Base-by-base conservation (phyloP, 2,888 invertebrate species). In the Sarcophaga variegata region DNA sequence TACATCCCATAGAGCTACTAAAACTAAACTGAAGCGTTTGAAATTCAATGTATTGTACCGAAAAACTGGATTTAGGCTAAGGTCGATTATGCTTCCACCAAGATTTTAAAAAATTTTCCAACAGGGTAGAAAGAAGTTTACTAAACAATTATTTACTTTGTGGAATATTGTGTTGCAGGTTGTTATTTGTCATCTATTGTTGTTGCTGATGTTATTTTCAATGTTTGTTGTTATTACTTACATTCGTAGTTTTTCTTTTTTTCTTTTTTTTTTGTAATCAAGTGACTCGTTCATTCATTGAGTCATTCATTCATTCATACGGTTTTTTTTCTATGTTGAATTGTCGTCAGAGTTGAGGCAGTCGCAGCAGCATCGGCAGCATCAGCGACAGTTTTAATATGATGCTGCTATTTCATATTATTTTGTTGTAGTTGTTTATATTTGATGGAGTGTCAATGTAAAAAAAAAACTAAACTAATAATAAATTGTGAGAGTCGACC, bases 371-470 rank as follows among this genome's bases (percentile, higher is more conserved):
- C 76, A 71, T 60, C 59, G 59, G 59, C 70, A 12, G 22, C 54
- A 59, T 60, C 77, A 71, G 66, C 59, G 64, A 12, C 25, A 49
- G 22, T 76, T 47, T 79, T 63, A 66, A 76, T 80, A 75, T 76
- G 60, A 27, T 64, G 64, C 78, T 74, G 69, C 70, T 74, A 67
- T 86, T 78, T 67, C 22, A 62, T 63, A 60, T 59, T 69, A 64
- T 81, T 75, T 63, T 76, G 74, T 25, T 67, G 67, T 12, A 77
- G 77, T 66, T 83, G 72, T 81, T 86, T 79, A 84, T 76, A 82
- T 88, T 85, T 88, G 89, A 89, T 89, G 88, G 85, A 89, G 89
- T 88, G 89, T 88, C 89, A 89, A 88, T 89, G 89, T 88, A 86
- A 89, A 88, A 88, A 88, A 89, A 88, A 89, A 88, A 88, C 89